Base-by-base conservation (phyloP, 2,797 vertebrate species). In the Apodemus agrarius region DNA sequence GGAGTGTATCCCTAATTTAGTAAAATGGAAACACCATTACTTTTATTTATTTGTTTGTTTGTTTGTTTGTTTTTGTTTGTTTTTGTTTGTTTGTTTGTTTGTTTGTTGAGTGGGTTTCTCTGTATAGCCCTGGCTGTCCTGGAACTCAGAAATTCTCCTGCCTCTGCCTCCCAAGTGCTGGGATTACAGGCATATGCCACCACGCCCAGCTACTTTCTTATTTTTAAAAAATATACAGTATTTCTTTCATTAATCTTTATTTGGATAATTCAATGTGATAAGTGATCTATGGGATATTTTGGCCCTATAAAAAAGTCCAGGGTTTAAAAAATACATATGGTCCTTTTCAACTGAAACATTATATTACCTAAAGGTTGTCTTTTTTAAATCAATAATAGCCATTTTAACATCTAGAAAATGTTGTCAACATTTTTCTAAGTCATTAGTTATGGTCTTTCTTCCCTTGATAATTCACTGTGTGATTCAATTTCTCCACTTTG, bases 331-430 rank as follows among this genome's bases (percentile, higher is more conserved):
- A 52, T 76, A 63, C 52, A 75, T 75, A 57, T 91, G 57, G 46
- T 81, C 46, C 31, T 74, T 7, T 78, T 4, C 92, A 17, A 92
- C 16, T 81, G 59, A 97, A 86, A 93, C 76, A 92, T 84, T 95
- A 92, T 54, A 81, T 94, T 92, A 61, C 31, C 59, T 69, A 93
- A 91, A 91, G 78, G n/a, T 43, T 91, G 34, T 82, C 52, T 88
- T 72, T 67, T 82, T 92, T 21, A 43, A 79, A 94, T 92, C 24
- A 93, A 13, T 90, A 94, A 29, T n/a, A 63, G 31, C 1, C 14
- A 95, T 87, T 95, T 95, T 85, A 65, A 86, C 83, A 93, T 75
- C 82, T 95, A 91, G 90, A 87, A 88, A 94, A 86, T 95, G 5
- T 93, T 96, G 17, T 7, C 54, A 93, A 8, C n/a, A 85, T 78